Evolutionary conservation across 2,888 invertebrate species (phyloP), one percentile per base, ranked within the genome.

Genomic region (Tyria jacobaeae): DNA sequence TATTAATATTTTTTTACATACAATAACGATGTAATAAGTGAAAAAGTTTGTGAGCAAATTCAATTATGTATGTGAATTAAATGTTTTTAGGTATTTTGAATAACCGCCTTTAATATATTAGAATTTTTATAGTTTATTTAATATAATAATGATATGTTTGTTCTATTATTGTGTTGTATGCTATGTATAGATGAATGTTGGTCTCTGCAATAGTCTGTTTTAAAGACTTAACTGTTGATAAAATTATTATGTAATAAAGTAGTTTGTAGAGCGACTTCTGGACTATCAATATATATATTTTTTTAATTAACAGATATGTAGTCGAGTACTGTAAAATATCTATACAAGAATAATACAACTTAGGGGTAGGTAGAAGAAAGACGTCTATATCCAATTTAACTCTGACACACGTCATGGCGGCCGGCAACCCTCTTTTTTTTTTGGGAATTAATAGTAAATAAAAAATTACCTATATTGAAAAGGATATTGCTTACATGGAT

Each of bases 21-120:
- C 44, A 55, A 58, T 47, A 65, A 64, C n/a, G 56, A 44, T 61
- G 58, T 60, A 55, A 63, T 62, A 70, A 73, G 59, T 62, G 53
- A 66, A 57, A 68, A 60, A 7, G 35, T 59, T 65, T 15, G 70
- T 69, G 71, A 63, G 9, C 55, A 63, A 73, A 74, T 68, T 76
- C 76, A 72, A 70, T 78, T 76, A 76, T 66, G 15, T 49, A 57
- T 61, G 70, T 68, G 63, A 68, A 57, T 62, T 66, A 63, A 73
- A 66, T 58, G 61, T 75, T 44, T 64, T 41, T 76, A 80, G 73
- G 66, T 81, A 79, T 74, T 73, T 75, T 60, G 63, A 78, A 66
- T 75, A 78, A 75, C 81, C 81, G 82, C 80, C 80, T 82, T 75
- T 76, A 59, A 67, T 64, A 50, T 67, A 69, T 77, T 68, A 65